Conservation (phyloP, 1,140 invertebrate genomes). For the Drosophila biarmipes region DNA sequence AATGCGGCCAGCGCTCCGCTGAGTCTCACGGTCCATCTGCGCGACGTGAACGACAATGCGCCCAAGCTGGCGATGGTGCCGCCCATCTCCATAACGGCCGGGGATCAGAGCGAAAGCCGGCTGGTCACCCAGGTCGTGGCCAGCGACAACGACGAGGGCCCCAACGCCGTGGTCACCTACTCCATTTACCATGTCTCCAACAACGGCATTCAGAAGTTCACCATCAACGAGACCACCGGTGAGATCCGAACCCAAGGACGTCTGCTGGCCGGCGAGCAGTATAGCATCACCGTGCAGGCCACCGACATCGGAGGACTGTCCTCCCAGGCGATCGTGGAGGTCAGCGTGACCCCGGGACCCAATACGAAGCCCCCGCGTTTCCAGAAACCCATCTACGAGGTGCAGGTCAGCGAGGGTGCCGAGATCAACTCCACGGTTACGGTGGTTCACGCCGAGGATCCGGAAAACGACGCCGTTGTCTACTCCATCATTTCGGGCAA, state of each 20-base stretch:
- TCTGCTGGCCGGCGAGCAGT: constrained; percentile 93
- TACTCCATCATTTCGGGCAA: constrained; percentile 95
- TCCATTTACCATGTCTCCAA: constrained; percentile 95
- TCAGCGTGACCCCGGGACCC: constrained; percentile 92
- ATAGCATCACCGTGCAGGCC: constrained; percentile 94
- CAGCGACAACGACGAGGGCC: constrained; percentile 93
- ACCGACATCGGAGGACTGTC: constrained; percentile 89
- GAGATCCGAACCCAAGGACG: constrained; percentile 91
- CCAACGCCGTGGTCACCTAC: constrained; percentile 92
- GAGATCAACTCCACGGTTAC: constrained; percentile 93
- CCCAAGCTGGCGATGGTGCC: constrained; percentile 91
- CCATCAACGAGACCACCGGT: constrained; percentile 92
- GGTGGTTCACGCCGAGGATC: constrained; percentile 92
- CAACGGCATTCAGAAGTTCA: constrained; percentile 93
- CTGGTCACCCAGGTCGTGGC: constrained; percentile 92
- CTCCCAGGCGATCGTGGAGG: constrained; percentile 93
- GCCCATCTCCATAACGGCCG: constrained; percentile 92
- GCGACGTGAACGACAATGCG: constrained; percentile 94
- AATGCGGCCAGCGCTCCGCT: constrained; percentile 92
- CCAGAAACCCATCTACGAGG: constrained; percentile 91
- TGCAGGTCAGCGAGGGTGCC: constrained; percentile 94
- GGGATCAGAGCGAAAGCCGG: constrained; percentile 88
- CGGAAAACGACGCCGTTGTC: constrained; percentile 93
- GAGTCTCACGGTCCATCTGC: constrained; percentile 90
- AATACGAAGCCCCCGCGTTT: constrained; percentile 94